Conservation (phyloP, 2,888 invertebrate species). For the Drosophila stalkeri region DNA sequence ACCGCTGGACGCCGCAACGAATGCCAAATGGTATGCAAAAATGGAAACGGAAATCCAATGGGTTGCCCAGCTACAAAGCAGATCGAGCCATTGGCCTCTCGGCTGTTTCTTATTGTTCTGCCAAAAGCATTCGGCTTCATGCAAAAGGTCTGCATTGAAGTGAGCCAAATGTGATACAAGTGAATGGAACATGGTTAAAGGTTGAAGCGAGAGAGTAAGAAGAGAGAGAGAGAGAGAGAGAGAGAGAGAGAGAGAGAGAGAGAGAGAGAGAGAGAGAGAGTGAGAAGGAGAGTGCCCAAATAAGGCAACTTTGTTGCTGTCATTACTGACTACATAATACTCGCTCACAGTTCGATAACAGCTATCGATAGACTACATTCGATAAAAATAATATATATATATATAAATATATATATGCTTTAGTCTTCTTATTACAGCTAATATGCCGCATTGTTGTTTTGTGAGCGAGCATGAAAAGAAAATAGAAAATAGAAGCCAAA, state of each 20-base stretch:
- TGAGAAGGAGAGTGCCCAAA: not conserved
- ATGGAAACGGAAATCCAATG: constrained; percentile 59
- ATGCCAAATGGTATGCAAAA: constrained; percentile 25
- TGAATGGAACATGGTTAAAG: not conserved
- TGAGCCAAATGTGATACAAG: not conserved
- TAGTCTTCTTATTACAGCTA: not conserved
- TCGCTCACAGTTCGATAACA: not conserved
- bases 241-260: not conserved
- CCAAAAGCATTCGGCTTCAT: not conserved
- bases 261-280: not conserved
- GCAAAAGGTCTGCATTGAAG: not conserved
- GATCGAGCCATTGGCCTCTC: constrained; percentile 20
- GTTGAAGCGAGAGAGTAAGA: not conserved
- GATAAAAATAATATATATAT: not conserved
- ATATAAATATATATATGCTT: not conserved
- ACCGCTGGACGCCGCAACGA: constrained; percentile 1
- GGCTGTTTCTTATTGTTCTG: constrained; percentile 13
- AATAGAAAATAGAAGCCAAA: constrained; percentile 48
- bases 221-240: not conserved
- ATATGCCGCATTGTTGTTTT: not conserved
- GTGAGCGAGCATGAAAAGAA: constrained; percentile 3
- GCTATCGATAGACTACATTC: not conserved
- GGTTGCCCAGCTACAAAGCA: constrained; percentile 54
- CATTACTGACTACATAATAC: not conserved
- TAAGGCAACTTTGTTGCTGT: too few relatives aligned